phyloP scores from a whole-genome alignment of 1,140 invertebrate species.

The Bicyclus anynana region DNA sequence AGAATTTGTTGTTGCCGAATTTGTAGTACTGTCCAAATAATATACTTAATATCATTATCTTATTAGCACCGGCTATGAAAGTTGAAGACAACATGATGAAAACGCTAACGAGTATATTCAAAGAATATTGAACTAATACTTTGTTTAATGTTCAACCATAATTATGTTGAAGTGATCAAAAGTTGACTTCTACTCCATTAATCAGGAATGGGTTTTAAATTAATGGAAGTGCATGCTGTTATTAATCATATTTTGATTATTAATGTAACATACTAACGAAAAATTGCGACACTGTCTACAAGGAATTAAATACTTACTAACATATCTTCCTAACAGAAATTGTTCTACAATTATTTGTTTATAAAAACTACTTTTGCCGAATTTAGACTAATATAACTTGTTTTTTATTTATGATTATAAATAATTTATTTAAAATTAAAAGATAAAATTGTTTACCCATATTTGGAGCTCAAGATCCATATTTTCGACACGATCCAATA shows the following conservation, averaged over 20 bases:
- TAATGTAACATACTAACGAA: too few species aligned
- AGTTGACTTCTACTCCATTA: background rate
- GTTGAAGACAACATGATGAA: background rate
- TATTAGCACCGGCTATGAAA: background rate
- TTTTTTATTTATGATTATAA: too few species aligned
- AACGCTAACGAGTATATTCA: too few species aligned
- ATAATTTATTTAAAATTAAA: background rate
- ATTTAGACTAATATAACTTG: too few species aligned
- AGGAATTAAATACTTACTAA: too few species aligned
- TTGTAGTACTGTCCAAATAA: background rate
- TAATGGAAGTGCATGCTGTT: background rate
- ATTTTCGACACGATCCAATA: background rate
- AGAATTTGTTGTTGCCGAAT: background rate
- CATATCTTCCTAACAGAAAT: too few species aligned
- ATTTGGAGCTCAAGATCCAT: background rate
- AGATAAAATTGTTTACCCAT: background rate
- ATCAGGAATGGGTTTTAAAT: background rate
- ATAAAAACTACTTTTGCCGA: too few species aligned
- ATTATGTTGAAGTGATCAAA: background rate
- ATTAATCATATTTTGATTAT: background rate
- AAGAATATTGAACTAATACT: too few species aligned
- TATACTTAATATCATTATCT: background rate
- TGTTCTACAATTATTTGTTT: too few species aligned
- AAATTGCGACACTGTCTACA: too few species aligned
- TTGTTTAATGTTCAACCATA: background rate